Percentiles rank a stretch among this genome's conserved stretches.
Evolutionary conservation across 1,140 invertebrate genomes (phyloP).

Genomic region (Subanguina moxae): DNA sequence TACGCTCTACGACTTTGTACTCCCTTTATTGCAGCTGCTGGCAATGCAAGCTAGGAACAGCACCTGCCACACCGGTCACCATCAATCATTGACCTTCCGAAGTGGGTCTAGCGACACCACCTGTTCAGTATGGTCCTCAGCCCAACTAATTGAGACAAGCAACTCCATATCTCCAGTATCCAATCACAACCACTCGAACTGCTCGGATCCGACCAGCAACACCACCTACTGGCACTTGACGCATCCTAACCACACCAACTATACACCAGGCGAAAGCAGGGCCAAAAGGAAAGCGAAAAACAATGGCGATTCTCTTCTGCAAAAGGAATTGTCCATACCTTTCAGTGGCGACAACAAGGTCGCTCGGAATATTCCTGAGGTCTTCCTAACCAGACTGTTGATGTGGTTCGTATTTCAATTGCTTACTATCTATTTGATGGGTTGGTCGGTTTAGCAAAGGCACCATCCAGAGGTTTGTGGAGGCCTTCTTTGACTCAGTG

Average conservation of each 20-base stretch:
- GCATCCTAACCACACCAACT: slow-evolving; percentile 19
- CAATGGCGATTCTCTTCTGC: neutral
- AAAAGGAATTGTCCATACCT: neutral
- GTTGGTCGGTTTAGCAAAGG: slow-evolving; percentile 63
- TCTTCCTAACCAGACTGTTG: slow-evolving; percentile 82
- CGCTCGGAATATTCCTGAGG: slow-evolving; percentile 73
- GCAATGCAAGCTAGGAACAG: slow-evolving; percentile 64
- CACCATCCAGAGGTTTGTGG: slow-evolving; percentile 90
- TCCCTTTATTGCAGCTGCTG: slow-evolving; percentile 60
- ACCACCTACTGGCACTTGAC: slow-evolving; percentile 32
- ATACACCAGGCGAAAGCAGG: slow-evolving; percentile 2
- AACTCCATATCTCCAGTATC: neutral
- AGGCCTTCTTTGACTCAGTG: slow-evolving; percentile 70
- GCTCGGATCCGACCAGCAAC: neutral
- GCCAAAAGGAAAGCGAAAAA: neutral
- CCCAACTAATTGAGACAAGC: slow-evolving; percentile 69
- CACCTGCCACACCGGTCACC: neutral
- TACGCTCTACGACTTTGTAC: too few relatives aligned
- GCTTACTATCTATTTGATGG: too few relatives aligned
- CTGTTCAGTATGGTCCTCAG: slow-evolving; percentile 70
- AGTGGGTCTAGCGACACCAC: slow-evolving; percentile 64
- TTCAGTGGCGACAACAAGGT: slow-evolving; percentile 5
- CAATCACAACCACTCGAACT: slow-evolving; percentile 2
- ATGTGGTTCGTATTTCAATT: slow-evolving; percentile 70
- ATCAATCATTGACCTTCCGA: slow-evolving; percentile 26